phyloP scores from a whole-genome alignment of 35 echinoderm and acorn worm species.

The Amphiura filiformis region DNA sequence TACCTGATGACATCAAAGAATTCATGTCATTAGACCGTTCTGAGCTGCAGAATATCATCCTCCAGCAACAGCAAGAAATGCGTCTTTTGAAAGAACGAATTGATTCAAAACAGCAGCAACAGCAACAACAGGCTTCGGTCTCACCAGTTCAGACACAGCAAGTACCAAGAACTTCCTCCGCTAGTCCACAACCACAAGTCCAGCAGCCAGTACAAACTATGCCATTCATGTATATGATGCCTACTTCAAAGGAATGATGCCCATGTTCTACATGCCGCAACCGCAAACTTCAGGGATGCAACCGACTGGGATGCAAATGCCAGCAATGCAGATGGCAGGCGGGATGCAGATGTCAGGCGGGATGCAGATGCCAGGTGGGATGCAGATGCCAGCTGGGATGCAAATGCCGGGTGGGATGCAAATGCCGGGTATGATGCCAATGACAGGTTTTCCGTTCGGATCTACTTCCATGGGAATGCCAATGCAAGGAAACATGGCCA shows the following conservation, averaged over 20 bases:
- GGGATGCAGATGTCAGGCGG: not conserved
- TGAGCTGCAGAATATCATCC: slow-evolving; percentile 65
- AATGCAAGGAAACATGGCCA: slow-evolving; percentile 43
- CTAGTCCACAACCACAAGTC: not conserved
- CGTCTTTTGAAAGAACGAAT: slow-evolving; percentile 52
- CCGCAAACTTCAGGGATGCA: slow-evolving; percentile 31
- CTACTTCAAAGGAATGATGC: slow-evolving; percentile 47
- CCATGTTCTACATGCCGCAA: slow-evolving; percentile 60
- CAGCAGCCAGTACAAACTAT: slow-evolving; percentile 25
- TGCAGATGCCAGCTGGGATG: slow-evolving; percentile 28
- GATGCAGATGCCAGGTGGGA: not conserved
- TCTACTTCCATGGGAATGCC: slow-evolving; percentile 34
- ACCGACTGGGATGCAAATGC: not conserved
- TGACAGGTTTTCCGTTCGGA: slow-evolving; percentile 39
- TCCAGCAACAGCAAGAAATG: slow-evolving; percentile 69
- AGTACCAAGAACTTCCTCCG: not conserved
- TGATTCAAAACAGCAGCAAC: slow-evolving; percentile 46
- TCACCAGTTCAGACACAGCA: not conserved
- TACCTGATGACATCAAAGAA: slow-evolving; percentile 56
- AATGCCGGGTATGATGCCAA: slow-evolving; percentile 42
- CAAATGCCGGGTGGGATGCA: slow-evolving; percentile 21
- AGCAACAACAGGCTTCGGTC: not conserved
- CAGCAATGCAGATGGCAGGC: not conserved
- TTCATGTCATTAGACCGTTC: slow-evolving; percentile 36
- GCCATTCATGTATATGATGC: slow-evolving; percentile 66